Evolutionary conservation across 2,797 vertebrate genomes (phyloP).

Genomic region (Cetoscarus ocellatus): DNA sequence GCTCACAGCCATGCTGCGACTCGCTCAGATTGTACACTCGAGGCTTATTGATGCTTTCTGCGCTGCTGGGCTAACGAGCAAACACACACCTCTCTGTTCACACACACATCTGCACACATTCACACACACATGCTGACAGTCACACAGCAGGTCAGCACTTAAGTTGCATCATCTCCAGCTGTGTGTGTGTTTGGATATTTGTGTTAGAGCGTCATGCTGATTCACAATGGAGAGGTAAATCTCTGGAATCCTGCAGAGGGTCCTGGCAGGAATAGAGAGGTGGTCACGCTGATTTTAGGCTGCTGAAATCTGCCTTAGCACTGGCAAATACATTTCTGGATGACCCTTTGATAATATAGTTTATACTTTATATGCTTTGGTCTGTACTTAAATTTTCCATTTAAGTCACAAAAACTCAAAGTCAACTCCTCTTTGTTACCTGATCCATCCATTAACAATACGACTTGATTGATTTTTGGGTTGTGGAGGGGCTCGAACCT

Average conservation of each 20-base stretch:
- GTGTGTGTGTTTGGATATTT: slow-evolving; percentile 32
- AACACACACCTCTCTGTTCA: slow-evolving; percentile 36
- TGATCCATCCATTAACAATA: neutral
- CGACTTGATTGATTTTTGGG: no score
- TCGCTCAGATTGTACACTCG: slow-evolving; percentile 23
- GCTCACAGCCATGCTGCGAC: slow-evolving; percentile 38
- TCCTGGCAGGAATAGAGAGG: slow-evolving; percentile 14
- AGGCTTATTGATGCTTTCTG: slow-evolving; percentile 29
- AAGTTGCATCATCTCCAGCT: slow-evolving; percentile 27
- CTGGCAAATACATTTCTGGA: neutral
- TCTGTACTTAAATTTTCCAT: neutral
- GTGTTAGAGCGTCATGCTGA: slow-evolving; percentile 34
- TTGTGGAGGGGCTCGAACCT: no score
- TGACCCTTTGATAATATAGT: no score
- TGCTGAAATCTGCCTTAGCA: slow-evolving; percentile 2
- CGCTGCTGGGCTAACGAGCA: slow-evolving; percentile 30
- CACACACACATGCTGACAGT: slow-evolving; percentile 29
- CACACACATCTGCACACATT: slow-evolving; percentile 5
- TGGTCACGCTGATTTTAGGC: slow-evolving; percentile 13
- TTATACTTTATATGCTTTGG: no score
- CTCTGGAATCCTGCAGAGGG: slow-evolving; percentile 22
- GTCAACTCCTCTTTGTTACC: neutral
- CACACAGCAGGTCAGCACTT: slow-evolving; percentile 39
- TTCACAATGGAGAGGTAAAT: slow-evolving; percentile 42
- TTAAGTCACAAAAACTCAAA: neutral